A percentile compares a stretch with the other conserved stretches of the same genome.
Conservation (phyloP, 2,888 invertebrate species). For the Drosophila formosana region DNA sequence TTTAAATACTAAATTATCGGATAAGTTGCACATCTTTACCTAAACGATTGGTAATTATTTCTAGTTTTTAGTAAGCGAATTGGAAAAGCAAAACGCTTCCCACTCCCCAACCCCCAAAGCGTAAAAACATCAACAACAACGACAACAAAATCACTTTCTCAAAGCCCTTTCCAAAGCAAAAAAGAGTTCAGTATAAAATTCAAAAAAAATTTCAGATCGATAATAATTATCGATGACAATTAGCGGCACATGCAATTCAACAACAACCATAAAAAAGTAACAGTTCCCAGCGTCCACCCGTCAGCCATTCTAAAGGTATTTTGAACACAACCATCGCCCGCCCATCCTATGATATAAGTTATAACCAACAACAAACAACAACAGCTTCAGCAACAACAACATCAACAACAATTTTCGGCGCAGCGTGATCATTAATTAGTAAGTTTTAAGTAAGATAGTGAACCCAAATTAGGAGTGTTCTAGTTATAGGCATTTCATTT, state of each 20-base stretch:
- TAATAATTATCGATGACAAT: conserved; percentile 24
- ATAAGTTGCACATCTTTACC: conserved; percentile 83
- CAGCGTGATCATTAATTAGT: conserved; percentile 79
- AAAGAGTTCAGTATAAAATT: conserved; percentile 12
- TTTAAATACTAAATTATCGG: conserved; percentile 59
- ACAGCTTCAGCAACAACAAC: conserved; percentile 21
- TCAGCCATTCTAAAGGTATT: conserved; percentile 35
- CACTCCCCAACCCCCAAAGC: neutral
- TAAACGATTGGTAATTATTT: conserved; percentile 82
- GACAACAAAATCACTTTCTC: conserved; percentile 35
- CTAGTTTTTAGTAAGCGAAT: conserved; percentile 69
- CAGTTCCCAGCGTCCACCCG: conserved; percentile 2
- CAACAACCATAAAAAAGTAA: neutral
- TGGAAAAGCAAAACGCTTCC: conserved; percentile 41
- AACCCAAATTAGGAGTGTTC: conserved; percentile 16
- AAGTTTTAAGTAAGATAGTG: conserved; percentile 55
- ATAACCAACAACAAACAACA: conserved; percentile 24
- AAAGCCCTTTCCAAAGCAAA: conserved; percentile 20
- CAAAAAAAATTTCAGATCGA: neutral
- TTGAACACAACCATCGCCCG: conserved; percentile 34
- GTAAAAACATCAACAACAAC: neutral
- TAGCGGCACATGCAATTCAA: conserved; percentile 50
- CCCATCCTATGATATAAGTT: conserved; percentile 56
- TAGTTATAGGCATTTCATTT: conserved; percentile 26
- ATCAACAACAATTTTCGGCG: conserved; percentile 67